phyloP scores from a whole-genome alignment of 1,140 invertebrate genomes.

The Drosophila sturtevanti region DNA sequence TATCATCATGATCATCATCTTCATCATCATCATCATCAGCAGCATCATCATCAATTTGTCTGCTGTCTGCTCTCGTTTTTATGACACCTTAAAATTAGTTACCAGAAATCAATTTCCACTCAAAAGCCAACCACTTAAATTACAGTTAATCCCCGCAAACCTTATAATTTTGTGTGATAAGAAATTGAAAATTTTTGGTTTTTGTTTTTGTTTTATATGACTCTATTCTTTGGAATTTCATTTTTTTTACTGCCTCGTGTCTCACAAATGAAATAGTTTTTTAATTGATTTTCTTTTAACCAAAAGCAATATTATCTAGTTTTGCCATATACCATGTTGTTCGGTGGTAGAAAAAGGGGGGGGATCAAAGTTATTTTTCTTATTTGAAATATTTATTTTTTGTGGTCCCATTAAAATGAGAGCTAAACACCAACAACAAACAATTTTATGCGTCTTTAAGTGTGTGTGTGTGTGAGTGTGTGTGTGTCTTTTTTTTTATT shows the following conservation, averaged over 20 bases:
- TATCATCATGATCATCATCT: too few species aligned
- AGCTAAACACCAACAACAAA: conserved; percentile 35
- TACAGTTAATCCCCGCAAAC: conserved; percentile 53
- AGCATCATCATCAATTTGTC: conserved; percentile 23
- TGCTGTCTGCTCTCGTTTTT: conserved; percentile 44
- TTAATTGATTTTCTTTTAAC: conserved; percentile 73
- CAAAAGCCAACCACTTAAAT: conserved; percentile 15
- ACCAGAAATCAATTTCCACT: conserved; percentile 6
- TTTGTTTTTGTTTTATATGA: conserved; percentile 36
- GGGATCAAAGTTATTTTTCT: too few species aligned
- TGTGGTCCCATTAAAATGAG: conserved; percentile 53
- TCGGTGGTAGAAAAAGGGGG: too few species aligned
- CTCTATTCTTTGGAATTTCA: conserved; percentile 75
- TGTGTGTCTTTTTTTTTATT: not conserved
- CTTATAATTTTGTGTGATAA: conserved; percentile 59
- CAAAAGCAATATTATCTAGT: conserved; percentile 32
- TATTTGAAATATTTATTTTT: conserved; percentile 47
- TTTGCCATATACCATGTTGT: conserved; percentile 14
- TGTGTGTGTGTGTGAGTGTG: conserved; percentile 59
- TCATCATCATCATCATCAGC: not conserved
- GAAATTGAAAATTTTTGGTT: conserved; percentile 44
- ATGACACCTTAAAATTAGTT: conserved; percentile 27
- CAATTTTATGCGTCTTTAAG: conserved; percentile 71
- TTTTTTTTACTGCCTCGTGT: conserved; percentile 64
- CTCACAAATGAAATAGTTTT: conserved; percentile 57